Evolutionary conservation across 2,113 vertebrate species (phyloP), one percentile per base, ranked within the genome.

Genomic region (Sciurus niger): DNA sequence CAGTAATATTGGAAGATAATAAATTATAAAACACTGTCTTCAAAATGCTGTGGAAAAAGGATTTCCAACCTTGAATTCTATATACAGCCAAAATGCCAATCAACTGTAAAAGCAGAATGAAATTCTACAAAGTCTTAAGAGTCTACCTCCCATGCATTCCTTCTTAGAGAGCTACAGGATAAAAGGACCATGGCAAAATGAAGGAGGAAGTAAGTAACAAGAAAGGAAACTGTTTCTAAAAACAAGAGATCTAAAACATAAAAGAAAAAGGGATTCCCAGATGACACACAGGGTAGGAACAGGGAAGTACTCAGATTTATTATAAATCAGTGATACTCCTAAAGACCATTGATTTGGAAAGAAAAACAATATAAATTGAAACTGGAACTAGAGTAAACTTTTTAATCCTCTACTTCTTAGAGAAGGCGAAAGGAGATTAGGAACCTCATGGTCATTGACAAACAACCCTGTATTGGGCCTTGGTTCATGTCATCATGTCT

Each of bases 1-100:
- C 0, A 60, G 32, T 18, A 85, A 43, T 28, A 89, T 4, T 74
- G 34, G 10, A 34, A 86, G 68, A 58, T 79, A 84, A 48, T 74
- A 83, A 30, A 73, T 58, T 43, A 84, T 12, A 68, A 89, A 43
- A 22, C 14, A 79, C 16, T 20, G 7, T 76, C 60, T 79, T 96
- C 24, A 85, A 93, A 93, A 74, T 74, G 16, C 24, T 74, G 11
- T 24, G 34, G 46, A 80, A 89, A 92, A 78, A 55, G 40, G 65
- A 96, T 67, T 94, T 84, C 60, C 24, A 84, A 95, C 3, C 24
- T 74, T 46, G 4, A 95, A 95, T 93, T 84, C 48, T 76, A 88
- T 65, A 46, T 9, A 78, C 32, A 34, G 30, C 51, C 37, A 92
- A 92, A 94, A 96, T 48, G 37, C 63, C 63, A 46, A 78, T 73